Base-by-base conservation (phyloP, 2,113 vertebrate species). In the Myocastor coypus region DNA sequence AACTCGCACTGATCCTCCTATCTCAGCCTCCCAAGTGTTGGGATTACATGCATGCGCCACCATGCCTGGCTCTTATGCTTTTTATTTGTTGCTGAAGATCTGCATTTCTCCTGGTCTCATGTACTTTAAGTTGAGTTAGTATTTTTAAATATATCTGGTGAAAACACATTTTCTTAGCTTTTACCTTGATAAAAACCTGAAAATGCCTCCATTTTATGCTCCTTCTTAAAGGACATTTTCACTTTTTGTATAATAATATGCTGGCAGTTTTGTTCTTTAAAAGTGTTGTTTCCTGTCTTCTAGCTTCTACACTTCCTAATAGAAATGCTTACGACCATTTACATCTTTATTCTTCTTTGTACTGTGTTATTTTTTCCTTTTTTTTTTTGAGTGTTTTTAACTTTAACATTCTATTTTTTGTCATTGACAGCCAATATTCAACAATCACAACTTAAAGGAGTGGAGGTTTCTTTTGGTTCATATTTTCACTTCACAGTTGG, bases 61-160 rank as follows among this genome's bases (percentile, higher is more conserved):
- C n/a, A n/a, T n/a, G n/a, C n/a, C n/a, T n/a, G n/a, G n/a, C n/a
- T 91, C 34, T 68, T 75, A 30, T 82, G 77, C 46, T 80, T 40
- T 94, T 40, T 42, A 19, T 52, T 87, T 96, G 9, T 52, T 75
- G 19, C 37, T 50, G 7, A 89, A 42, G 24, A 24, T 83, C 1
- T 57, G 40, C 20, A 42, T 26, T 28, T 91, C 6, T 59, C 68
- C 22, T 82, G 46, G 9, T 1, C 26, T 52, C 17, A 89, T 81
- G 94, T 73, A 5, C 46, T 87, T 88, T 82, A 52, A 61, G 19
- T 71, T 95, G 14, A 5, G 40, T 86, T 85, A 93, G n/a, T n/a
- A 87, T 80, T 92, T 96, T 37, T 66, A 83, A 77, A 89, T 37
- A 17, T n/a, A 0, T 89, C 64, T 97, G 59, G 46, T 68, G 59